These are phyloP conservation scores for Melitaea cinxia DNA, from an alignment of 1,140 invertebrate species.

Conservation along the genomic window DNA sequence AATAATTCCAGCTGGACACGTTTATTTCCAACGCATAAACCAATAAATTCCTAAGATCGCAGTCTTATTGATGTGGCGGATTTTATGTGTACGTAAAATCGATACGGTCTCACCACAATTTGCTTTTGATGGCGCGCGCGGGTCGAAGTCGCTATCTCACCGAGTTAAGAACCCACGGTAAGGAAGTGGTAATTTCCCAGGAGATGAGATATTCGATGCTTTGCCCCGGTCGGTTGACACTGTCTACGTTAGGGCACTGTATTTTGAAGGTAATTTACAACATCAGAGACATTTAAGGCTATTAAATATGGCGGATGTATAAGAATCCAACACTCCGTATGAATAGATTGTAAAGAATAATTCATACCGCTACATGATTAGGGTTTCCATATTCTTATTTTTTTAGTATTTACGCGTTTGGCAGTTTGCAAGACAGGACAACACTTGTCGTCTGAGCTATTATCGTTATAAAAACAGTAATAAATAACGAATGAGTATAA, in stretches of 20 bases:
- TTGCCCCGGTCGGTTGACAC: conserved; percentile 25
- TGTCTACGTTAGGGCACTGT: conserved; percentile 5
- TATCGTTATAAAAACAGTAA: too few relatives aligned
- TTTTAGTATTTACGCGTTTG: too few relatives aligned
- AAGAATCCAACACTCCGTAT: too few relatives aligned
- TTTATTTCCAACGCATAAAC: background rate
- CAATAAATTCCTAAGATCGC: conserved; percentile 27
- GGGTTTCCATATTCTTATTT: too few relatives aligned
- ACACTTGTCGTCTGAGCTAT: too few relatives aligned
- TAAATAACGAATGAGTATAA: background rate
- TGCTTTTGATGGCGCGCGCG: conserved; percentile 43
- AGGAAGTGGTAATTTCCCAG: conserved; percentile 49
- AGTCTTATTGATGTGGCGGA: conserved; percentile 42
- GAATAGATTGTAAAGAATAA: too few relatives aligned
- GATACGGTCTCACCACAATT: conserved; percentile 46
- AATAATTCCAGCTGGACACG: too few relatives aligned
- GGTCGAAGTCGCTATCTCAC: conserved; percentile 15
- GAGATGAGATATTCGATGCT: conserved; percentile 41
- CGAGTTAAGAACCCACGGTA: conserved; percentile 25
- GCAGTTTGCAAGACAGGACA: too few relatives aligned
- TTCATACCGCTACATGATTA: too few relatives aligned
- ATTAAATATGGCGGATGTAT: too few relatives aligned
- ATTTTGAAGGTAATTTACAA: conserved; percentile 4
- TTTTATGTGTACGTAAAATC: conserved; percentile 49
- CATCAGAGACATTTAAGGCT: background rate